Evolutionary conservation across 2,113 vertebrate species (phyloP).

Genomic region (Atlantisia rogersi): DNA sequence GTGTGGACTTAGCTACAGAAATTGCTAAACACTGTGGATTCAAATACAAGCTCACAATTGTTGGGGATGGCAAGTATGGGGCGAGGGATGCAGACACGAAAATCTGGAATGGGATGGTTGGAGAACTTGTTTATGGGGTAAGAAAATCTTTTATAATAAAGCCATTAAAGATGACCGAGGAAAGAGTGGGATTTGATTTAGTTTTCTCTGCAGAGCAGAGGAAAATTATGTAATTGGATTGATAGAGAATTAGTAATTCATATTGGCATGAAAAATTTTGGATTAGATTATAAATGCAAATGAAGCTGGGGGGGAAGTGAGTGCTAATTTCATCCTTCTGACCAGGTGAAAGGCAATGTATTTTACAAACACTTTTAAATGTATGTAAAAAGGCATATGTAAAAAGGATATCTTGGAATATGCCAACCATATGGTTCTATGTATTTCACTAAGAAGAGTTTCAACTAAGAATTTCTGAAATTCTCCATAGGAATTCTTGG

Average conservation of each 20-base stretch:
- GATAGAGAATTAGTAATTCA: not conserved
- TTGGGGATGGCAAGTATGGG: slow-evolving; percentile 97
- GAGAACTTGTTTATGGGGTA: slow-evolving; percentile 98
- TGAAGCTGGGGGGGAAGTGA: not conserved
- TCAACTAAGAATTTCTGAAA: not conserved
- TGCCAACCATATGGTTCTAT: not conserved
- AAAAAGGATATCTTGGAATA: not conserved
- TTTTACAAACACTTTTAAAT: not conserved
- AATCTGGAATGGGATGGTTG: slow-evolving; percentile 99
- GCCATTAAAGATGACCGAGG: not conserved
- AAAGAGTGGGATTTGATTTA: not conserved
- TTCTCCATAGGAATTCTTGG: not conserved
- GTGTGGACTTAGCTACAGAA: slow-evolving; percentile 97
- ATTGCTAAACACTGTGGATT: slow-evolving; percentile 98
- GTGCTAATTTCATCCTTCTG: not conserved
- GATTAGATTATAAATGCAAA: not conserved
- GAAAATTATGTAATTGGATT: not conserved
- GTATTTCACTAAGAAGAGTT: not conserved
- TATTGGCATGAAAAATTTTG: not conserved
- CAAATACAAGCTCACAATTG: slow-evolving; percentile 97
- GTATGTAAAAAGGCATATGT: not conserved
- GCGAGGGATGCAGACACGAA: slow-evolving; percentile 98
- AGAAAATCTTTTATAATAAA: slow-evolving; percentile 66
- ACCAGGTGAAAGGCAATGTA: not conserved
- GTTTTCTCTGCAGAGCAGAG: not conserved